Evolutionary conservation across 2,797 vertebrate species (phyloP).

Genomic region (Lycodopsis pacificus): DNA sequence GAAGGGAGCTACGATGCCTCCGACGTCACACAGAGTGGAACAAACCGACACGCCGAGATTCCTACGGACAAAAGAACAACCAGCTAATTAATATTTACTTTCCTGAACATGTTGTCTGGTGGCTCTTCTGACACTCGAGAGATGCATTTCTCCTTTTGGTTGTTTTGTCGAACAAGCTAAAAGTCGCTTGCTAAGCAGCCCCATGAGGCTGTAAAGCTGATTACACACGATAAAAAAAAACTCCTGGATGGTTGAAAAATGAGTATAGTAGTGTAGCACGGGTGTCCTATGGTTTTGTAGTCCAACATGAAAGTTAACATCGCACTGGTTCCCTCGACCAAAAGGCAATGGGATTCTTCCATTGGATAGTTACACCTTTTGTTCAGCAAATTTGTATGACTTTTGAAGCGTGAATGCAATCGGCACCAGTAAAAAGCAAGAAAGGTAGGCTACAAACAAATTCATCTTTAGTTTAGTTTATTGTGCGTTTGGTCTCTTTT

Average conservation of each 20-base stretch:
- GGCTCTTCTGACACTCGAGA: background rate
- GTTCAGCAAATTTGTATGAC: background rate
- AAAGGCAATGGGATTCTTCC: background rate
- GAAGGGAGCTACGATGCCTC: constrained; percentile 91
- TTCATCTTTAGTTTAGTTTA: background rate
- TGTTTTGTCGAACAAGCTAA: background rate
- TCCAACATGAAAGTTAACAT: background rate
- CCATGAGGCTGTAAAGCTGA: background rate
- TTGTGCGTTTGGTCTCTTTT: background rate
- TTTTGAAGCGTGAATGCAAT: too few relatives aligned
- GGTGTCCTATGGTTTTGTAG: background rate
- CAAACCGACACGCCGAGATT: constrained; percentile 92
- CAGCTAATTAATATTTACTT: background rate
- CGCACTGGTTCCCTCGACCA: background rate
- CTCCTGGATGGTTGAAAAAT: background rate
- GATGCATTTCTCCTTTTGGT: background rate
- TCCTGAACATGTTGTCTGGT: too few relatives aligned
- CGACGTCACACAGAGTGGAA: constrained; percentile 92
- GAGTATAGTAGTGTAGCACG: background rate
- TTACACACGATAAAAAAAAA: background rate
- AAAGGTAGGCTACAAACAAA: background rate
- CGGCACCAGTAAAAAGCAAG: background rate
- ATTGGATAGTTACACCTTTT: background rate
- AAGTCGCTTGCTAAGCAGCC: rapidly evolving
- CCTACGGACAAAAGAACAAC: constrained; percentile 69